Conservation (phyloP, 2,888 invertebrate species). For the Terebella lapidaria region DNA sequence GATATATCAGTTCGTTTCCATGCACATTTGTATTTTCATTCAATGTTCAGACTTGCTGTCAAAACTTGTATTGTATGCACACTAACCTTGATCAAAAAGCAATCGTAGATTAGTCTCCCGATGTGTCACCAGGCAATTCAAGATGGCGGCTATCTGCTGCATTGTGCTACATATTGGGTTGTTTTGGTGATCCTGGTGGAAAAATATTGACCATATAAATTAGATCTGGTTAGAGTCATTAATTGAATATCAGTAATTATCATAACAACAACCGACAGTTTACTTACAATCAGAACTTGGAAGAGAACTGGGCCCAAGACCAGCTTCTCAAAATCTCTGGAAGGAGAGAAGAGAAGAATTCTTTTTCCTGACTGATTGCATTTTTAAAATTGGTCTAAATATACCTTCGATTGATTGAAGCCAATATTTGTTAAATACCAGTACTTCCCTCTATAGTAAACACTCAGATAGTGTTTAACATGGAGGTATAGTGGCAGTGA, state of each 20-base stretch:
- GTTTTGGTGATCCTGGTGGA: slow-evolving; percentile 50
- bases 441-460: too few species aligned
- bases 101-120: slow-evolving; percentile 47
- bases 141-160: slow-evolving; percentile 42
- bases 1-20: too few species aligned
- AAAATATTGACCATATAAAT: too few species aligned
- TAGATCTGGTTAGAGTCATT: too few species aligned
- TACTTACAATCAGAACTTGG: slow-evolving; percentile 44
- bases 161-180: slow-evolving; percentile 44
- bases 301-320: slow-evolving; percentile 32
- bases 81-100: slow-evolving; percentile 49
- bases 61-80: too few species aligned
- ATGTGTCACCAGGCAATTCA: slow-evolving; percentile 41
- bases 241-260: too few species aligned
- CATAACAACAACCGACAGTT: too few species aligned
- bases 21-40: too few species aligned
- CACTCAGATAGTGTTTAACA: too few species aligned
- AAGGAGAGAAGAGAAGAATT: slow-evolving; percentile 7
- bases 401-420: not conserved
- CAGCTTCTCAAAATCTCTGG: slow-evolving; percentile 36
- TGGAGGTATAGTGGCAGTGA: not conserved
- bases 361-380: too few species aligned
- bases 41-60: too few species aligned
- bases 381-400: not conserved
- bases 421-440: not conserved